These are phyloP conservation scores for Vanessa cardui DNA, from an alignment of 2,888 invertebrate species.

Conservation along the genomic window DNA sequence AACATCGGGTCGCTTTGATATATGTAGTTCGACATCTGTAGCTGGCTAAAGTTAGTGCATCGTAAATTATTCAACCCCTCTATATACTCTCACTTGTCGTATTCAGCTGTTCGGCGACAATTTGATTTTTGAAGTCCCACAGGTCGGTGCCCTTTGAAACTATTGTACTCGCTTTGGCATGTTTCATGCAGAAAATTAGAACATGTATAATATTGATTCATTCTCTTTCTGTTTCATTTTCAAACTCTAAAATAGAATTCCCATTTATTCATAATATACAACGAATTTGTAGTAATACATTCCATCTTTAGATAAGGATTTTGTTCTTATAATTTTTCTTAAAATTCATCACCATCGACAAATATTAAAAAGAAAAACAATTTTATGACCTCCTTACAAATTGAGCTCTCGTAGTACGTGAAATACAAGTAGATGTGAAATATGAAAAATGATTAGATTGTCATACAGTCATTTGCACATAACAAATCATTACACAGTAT, in stretches of 20 bases:
- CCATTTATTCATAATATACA: too few species aligned
- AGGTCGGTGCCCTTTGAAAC: slow-evolving; percentile 28
- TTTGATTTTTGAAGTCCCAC: slow-evolving; percentile 51
- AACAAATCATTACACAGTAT: too few species aligned
- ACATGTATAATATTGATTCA: not conserved
- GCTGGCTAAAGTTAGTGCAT: slow-evolving; percentile 71
- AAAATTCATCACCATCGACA: too few species aligned
- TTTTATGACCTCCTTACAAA: too few species aligned
- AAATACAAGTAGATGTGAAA: too few species aligned
- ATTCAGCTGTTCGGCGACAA: slow-evolving; percentile 59
- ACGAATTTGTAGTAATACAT: too few species aligned
- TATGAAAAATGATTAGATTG: too few species aligned
- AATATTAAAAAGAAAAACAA: too few species aligned
- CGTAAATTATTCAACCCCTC: slow-evolving; percentile 78
- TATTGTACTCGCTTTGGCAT: not conserved
- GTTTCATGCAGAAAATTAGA: not conserved
- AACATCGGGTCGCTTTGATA: slow-evolving; percentile 71
- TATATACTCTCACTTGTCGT: slow-evolving; percentile 64
- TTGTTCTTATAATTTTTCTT: too few species aligned
- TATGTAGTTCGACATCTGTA: slow-evolving; percentile 67
- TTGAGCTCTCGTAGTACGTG: too few species aligned
- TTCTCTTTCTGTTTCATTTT: not conserved
- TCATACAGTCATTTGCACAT: too few species aligned
- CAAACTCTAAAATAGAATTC: not conserved
- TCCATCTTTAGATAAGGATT: too few species aligned